phyloP scores from a whole-genome alignment of 35 echinoderm and acorn worm genomes.

The Apostichopus japonicus region DNA sequence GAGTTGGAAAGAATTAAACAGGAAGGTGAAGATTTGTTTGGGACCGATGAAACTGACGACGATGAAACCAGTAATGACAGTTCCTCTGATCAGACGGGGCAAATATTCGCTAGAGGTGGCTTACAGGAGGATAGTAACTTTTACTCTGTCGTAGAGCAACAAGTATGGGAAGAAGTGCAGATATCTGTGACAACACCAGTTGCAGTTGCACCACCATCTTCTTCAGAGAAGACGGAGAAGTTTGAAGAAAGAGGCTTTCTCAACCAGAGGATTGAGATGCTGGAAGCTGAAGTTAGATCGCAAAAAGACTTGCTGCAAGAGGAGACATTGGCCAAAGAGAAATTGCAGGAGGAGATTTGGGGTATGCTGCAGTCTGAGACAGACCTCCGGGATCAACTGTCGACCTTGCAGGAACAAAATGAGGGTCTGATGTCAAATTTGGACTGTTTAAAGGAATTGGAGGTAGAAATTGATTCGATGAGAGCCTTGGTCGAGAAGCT shows the following conservation, averaged over 20 bases:
- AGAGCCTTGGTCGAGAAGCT: constrained; percentile 13
- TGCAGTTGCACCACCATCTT: neutral
- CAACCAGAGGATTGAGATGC: constrained; percentile 12
- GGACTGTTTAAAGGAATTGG: constrained; percentile 41
- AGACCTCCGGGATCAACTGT: constrained; percentile 37
- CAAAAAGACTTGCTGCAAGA: constrained; percentile 38
- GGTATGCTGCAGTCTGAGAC: constrained; percentile 31
- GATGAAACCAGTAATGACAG: neutral
- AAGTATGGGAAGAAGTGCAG: constrained; percentile 52
- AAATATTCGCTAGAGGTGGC: neutral
- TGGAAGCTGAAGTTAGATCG: constrained; percentile 38
- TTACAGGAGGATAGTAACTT: neutral
- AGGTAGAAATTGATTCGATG: constrained; percentile 28
- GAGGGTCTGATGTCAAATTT: constrained; percentile 39
- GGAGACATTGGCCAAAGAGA: constrained; percentile 26
- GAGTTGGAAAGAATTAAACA: constrained; percentile 27
- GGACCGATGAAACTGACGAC: neutral
- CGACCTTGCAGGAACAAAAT: constrained; percentile 36
- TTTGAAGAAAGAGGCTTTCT: neutral
- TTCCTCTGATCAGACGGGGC: neutral
- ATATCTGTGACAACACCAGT: constrained; percentile 2
- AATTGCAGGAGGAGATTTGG: constrained; percentile 38
- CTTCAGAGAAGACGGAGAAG: neutral
- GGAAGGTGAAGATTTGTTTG: constrained; percentile 31
- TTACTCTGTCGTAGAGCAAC: constrained; percentile 44